Conservation (phyloP, 2,113 vertebrate genomes). For the Azemiops feae region DNA sequence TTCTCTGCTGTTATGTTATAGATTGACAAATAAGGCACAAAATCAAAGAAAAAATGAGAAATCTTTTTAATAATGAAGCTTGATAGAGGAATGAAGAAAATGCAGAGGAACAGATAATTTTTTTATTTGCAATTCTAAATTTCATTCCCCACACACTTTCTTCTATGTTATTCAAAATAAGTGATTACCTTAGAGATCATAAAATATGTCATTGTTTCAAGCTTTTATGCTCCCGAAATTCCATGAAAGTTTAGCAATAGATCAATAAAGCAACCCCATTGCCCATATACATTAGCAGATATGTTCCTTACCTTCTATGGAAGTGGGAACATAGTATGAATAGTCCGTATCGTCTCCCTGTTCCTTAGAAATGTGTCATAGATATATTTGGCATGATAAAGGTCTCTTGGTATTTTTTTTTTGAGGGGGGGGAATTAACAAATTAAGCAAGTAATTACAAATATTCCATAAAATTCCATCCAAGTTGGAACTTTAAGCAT, state of each 20-base stretch:
- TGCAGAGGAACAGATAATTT: background rate
- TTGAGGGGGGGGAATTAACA: conserved; percentile 63
- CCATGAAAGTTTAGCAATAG: background rate
- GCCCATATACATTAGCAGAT: background rate
- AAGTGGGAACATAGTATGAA: conserved; percentile 15
- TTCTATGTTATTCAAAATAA: background rate
- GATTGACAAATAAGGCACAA: background rate
- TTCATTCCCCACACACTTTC: background rate
- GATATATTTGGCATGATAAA: conserved; percentile 62
- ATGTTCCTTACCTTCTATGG: background rate
- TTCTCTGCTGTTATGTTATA: background rate
- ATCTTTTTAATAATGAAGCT: background rate
- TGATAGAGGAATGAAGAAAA: background rate
- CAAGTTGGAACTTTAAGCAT: conserved; percentile 75
- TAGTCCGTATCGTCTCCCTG: conserved; percentile 34
- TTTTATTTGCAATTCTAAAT: background rate
- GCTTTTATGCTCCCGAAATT: background rate
- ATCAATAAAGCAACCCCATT: background rate
- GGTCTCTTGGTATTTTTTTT: conserved; percentile 58
- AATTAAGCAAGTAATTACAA: conserved; percentile 79
- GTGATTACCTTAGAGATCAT: background rate
- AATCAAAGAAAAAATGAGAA: background rate
- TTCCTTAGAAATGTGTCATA: conserved; percentile 53
- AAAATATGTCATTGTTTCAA: background rate
- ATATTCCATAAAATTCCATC: conserved; percentile 50